Evolutionary conservation across 2,797 vertebrate species (phyloP).

Genomic region (Neomorphus geoffroyi): DNA sequence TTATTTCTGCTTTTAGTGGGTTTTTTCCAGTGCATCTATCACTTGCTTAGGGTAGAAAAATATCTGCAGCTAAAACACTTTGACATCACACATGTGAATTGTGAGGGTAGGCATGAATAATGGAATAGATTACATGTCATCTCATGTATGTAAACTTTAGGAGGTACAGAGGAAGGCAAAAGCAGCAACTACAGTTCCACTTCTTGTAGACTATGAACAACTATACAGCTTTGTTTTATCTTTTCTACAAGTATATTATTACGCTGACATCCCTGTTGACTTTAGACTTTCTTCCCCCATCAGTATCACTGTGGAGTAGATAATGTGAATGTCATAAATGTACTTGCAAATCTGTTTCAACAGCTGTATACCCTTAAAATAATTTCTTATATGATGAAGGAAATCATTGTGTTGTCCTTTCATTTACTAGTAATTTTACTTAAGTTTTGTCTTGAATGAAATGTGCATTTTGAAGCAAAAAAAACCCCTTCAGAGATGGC

Average conservation of each 20-base stretch:
- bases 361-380: neutral
- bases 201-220: neutral
- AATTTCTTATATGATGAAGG: neutral
- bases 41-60: neutral
- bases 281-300: neutral
- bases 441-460: neutral
- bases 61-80: neutral
- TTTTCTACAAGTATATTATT: neutral
- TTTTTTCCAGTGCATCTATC: neutral
- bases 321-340: neutral
- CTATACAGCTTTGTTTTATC: neutral
- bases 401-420: neutral
- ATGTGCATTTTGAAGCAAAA: neutral
- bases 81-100: neutral
- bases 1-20: neutral
- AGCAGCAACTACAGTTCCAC: neutral
- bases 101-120: neutral
- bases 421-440: neutral
- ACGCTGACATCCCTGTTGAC: neutral
- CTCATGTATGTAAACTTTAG: accelerated
- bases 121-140: neutral
- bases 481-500: neutral
- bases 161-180: neutral
- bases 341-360: neutral
- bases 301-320: neutral